phyloP scores from a whole-genome alignment of 2,888 invertebrate genomes.

The Tetrapedia diversipes region DNA sequence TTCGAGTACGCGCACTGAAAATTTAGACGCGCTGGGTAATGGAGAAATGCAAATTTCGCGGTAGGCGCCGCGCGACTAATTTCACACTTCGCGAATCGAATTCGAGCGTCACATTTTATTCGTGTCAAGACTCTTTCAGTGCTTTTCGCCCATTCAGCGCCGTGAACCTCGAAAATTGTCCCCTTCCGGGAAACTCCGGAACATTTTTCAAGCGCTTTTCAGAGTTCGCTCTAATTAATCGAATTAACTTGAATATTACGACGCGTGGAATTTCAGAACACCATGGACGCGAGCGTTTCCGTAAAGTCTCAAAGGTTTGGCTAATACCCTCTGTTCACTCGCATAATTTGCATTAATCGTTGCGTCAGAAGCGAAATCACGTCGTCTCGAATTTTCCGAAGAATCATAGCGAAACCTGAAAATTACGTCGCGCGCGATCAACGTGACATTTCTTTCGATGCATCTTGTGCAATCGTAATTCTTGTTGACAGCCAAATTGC shows the following conservation, averaged over 20 bases:
- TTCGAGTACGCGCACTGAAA: not conserved
- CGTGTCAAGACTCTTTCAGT: slow-evolving; percentile 27
- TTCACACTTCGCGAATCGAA: slow-evolving; percentile 58
- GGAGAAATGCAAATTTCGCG: slow-evolving; percentile 51
- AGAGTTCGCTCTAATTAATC: not conserved
- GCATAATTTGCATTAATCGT: slow-evolving; percentile 10
- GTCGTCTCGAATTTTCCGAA: not conserved
- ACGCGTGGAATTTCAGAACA: not conserved
- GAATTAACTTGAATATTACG: not conserved
- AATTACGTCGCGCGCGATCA: slow-evolving; percentile 11
- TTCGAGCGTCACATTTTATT: slow-evolving; percentile 46
- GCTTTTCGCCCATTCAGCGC: too few species aligned
- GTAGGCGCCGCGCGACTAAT: slow-evolving; percentile 44
- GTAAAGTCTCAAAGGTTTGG: not conserved
- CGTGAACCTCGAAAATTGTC: not conserved
- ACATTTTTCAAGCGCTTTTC: not conserved
- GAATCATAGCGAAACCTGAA: slow-evolving; percentile 9
- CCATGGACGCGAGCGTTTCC: not conserved
- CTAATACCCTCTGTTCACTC: too few species aligned
- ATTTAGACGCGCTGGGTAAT: slow-evolving; percentile 32
- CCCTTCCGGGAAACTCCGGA: too few species aligned
- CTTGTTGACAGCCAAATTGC: too few species aligned
- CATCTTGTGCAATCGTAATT: too few species aligned
- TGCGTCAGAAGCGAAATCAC: slow-evolving; percentile 7
- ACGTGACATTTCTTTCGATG: too few species aligned